Evolutionary conservation across 2,113 vertebrate species (phyloP), one percentile per base, ranked within the genome.

Genomic region (Nothoprocta perdicaria): DNA sequence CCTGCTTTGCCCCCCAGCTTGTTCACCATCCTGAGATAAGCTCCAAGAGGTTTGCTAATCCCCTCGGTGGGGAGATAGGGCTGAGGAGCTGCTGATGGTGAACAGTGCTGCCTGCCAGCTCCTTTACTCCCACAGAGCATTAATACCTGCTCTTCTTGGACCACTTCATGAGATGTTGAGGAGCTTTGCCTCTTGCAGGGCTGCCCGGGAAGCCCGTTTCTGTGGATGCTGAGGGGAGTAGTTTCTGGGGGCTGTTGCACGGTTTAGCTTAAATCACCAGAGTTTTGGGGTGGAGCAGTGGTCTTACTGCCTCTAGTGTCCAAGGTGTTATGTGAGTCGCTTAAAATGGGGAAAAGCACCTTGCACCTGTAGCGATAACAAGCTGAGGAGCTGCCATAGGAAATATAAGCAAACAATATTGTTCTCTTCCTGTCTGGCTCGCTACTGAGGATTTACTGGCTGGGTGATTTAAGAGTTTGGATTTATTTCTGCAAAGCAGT

Each of bases 401-500:
- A 50, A 26, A 43, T 61, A 33, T 61, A 92, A 95, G 89, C 81
- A 92, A 93, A 79, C 65, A 86, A 22, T 40, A 13, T 31, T 81
- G 46, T 72, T 87, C 68, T 69, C 52, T 84, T 74, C 43, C 57
- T 52, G n/a, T 27, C 43, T 94, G 72, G 38, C 60, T 92, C 80
- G 16, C 45, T 63, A 82, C 68, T 72, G 66, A 62, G 77, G 53
- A 83, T 88, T 83, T 3, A 4, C 69, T 80, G 67, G 33, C 76
- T 83, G 79, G 23, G 13, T 80, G 57, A 85, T 78, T 88, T 57
- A 73, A 88, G 79, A 80, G 84, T 83, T 93, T 89, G 85, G 88
- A 91, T 94, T 3, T 5, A 92, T 93, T 94, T 92, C 87, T 91
- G 69, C 91, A 91, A 74, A 95, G 87, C 84, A 86, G 91, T 93